phyloP scores from a whole-genome alignment of 2,888 invertebrate genomes.

The Punctoribates punctum region DNA sequence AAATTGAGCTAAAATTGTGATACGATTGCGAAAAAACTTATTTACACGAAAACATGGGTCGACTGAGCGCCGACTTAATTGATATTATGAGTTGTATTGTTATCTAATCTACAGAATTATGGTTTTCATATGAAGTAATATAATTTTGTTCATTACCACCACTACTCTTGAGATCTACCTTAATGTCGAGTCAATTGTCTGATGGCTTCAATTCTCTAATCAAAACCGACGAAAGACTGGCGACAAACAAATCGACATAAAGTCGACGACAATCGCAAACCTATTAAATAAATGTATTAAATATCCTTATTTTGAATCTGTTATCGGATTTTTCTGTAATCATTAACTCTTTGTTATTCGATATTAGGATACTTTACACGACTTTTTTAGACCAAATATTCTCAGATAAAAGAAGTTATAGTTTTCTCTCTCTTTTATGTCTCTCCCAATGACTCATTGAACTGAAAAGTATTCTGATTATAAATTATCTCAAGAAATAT shows the following conservation, averaged over 20 bases:
- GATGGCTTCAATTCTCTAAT: not conserved
- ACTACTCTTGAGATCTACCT: conserved; percentile 6
- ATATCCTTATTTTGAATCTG: not conserved
- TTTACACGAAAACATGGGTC: not conserved
- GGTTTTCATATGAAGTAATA: not conserved
- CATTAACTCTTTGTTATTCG: conserved; percentile 7
- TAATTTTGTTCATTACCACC: conserved; percentile 10
- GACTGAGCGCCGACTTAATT: not conserved
- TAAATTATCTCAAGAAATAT: too few species aligned
- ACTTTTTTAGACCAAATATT: not conserved
- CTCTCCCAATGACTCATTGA: conserved; percentile 17
- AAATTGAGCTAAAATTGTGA: not conserved
- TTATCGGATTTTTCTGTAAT: not conserved
- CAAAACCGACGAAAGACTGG: not conserved
- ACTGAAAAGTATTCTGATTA: not conserved
- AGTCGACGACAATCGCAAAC: not conserved
- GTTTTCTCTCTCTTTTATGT: not conserved
- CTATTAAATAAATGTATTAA: too few species aligned
- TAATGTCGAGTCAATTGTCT: not conserved
- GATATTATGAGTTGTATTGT: not conserved
- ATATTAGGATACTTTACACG: conserved; percentile 11
- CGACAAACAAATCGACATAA: conserved; percentile 6
- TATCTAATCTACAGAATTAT: conserved; percentile 2
- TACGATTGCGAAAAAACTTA: not conserved
- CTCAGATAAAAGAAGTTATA: not conserved